Evolutionary conservation across 2,113 vertebrate genomes (phyloP), one percentile per base, ranked within the genome.

Genomic region (Saccopteryx leptura): DNA sequence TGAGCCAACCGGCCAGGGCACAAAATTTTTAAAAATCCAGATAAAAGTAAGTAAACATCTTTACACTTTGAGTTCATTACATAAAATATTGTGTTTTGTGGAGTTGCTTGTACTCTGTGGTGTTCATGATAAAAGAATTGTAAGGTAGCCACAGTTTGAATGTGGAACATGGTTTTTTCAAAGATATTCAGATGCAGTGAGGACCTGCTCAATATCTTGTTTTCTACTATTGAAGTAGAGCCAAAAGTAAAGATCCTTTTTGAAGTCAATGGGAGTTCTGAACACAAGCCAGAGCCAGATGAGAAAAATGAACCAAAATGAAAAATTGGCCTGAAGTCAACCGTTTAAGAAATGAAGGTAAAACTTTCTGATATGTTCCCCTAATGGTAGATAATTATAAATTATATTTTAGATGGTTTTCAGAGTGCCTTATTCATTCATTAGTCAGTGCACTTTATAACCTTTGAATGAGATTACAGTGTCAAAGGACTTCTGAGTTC

Each of bases 341-440:
- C 52, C 71, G 15, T 80, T 79, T 61, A 86, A 94, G 97, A 96
- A 90, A 85, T 69, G 90, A 71, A 90, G 94, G 75, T 63, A 79
- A 92, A 96, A 95, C 13, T 96, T 91, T 94, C 66, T 82, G 33
- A 93, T 85, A 81, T 78, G 31, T 81, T 86, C 28, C 18, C n/a
- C 46, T 92, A 91, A 96, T 91, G 94, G 85, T 75, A 86, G 81
- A 88, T 88, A 95, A 96, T 96, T 88, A 74, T 66, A 31, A 74
- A 74, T 96, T 81, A 63, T 76, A 26, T 61, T 87, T 94, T 83
- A 92, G 46, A 88, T 93, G 61, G 11, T 58, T 92, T 96, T 93
- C 60, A 63, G 76, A 95, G 63, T 84, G 39, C 58, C 24, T 65
- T 69, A 79, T 68, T 88, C 50, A 74, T 94, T 92, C 75, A 82